Conservation (phyloP, 35 echinoderm and acorn worm genomes). For the Ophiothrix spiculata region DNA sequence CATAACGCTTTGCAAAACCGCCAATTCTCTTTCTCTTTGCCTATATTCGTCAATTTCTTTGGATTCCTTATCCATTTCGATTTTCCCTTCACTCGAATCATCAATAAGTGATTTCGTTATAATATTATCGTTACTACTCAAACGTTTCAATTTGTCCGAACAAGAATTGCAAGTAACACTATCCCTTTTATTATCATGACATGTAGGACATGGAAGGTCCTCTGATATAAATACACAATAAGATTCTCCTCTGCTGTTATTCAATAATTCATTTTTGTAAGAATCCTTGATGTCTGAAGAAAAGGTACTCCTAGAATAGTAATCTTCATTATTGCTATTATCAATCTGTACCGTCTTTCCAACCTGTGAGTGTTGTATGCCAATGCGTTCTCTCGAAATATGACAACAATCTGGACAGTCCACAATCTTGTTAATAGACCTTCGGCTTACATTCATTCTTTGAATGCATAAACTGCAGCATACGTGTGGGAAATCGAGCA, state of each 20-base stretch:
- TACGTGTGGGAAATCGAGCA: background rate
- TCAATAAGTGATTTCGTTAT: too few species aligned
- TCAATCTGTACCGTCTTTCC: background rate
- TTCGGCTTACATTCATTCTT: background rate
- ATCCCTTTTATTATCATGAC: background rate
- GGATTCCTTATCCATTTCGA: background rate
- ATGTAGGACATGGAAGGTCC: background rate
- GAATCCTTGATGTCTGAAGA: too few species aligned
- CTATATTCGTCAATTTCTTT: background rate
- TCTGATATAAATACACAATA: background rate
- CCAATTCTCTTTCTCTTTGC: background rate
- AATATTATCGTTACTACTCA: too few species aligned
- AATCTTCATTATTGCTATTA: background rate
- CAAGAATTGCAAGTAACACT: background rate
- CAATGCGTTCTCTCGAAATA: background rate
- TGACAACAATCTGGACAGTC: background rate
- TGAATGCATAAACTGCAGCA: background rate
- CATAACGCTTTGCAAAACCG: background rate
- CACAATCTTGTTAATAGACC: background rate
- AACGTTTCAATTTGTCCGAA: background rate
- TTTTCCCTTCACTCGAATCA: background rate
- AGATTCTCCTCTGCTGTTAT: background rate
- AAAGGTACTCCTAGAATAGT: background rate
- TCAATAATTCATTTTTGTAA: too few species aligned
- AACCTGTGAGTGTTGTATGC: background rate